Evolutionary conservation across 2,113 vertebrate genomes (phyloP).

Genomic region (Columba janthina): DNA sequence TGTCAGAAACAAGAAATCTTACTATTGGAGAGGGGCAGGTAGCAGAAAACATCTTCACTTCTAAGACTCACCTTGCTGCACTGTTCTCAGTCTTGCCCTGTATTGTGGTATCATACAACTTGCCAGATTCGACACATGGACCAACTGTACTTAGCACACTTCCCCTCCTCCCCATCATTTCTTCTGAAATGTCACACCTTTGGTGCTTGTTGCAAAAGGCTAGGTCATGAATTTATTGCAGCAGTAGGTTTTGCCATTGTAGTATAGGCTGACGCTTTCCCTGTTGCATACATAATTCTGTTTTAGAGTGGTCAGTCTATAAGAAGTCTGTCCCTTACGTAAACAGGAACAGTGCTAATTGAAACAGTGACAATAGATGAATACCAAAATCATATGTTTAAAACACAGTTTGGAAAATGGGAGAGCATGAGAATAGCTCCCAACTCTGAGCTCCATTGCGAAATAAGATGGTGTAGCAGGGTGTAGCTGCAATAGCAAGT

Average conservation of each 20-base stretch:
- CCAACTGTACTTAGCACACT: neutral
- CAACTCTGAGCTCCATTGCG: neutral
- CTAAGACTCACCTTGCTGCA: neutral
- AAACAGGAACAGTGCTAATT: neutral
- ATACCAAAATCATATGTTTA: neutral
- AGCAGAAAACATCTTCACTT: neutral
- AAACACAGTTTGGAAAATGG: neutral
- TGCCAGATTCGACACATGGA: neutral
- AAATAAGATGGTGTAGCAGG: rapidly evolving
- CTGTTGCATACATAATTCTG: neutral
- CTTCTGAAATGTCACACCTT: neutral
- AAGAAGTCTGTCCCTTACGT: neutral
- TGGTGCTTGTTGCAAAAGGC: neutral
- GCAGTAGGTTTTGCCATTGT: neutral
- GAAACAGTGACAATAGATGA: neutral
- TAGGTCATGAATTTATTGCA: neutral
- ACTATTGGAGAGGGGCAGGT: rapidly evolving
- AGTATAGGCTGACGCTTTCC: neutral
- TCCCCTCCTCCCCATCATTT: neutral
- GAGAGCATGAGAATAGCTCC: neutral
- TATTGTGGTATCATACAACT: neutral
- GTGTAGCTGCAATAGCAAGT: neutral
- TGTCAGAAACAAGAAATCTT: neutral
- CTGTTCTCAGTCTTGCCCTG: neutral
- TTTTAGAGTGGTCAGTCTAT: neutral